Conservation (phyloP, 2,797 vertebrate species). For the Notolabrus celidotus region DNA sequence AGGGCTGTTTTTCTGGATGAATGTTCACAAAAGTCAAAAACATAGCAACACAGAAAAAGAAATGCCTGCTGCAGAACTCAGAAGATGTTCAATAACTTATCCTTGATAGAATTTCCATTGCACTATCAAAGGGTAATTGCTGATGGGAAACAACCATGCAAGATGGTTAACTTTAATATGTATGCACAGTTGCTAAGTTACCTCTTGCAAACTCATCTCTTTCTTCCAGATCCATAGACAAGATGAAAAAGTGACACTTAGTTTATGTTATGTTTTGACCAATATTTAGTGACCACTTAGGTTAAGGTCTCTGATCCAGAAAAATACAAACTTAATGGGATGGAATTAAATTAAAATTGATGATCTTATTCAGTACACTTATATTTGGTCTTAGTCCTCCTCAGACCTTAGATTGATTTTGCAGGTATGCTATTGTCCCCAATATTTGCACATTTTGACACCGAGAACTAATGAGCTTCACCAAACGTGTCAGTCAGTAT, state of each 20-base stretch:
- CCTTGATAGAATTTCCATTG: not conserved
- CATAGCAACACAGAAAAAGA: too few relatives aligned
- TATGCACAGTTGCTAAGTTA: constrained; percentile 35
- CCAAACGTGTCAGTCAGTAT: not conserved
- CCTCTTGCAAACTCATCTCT: not conserved
- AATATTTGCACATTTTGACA: not conserved
- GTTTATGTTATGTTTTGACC: not conserved
- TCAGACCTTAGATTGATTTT: not conserved
- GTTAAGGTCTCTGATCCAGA: too few relatives aligned
- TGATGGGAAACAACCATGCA: not conserved
- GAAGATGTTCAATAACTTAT: not conserved
- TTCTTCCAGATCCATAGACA: constrained; percentile 6
- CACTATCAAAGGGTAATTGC: not conserved
- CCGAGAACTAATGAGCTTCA: not conserved
- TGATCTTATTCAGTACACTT: not conserved
- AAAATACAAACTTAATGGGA: not conserved
- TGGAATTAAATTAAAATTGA: too few relatives aligned
- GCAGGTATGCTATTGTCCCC: not conserved
- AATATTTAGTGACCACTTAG: not conserved
- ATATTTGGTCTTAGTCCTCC: not conserved
- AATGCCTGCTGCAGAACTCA: not conserved
- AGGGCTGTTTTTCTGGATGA: not conserved
- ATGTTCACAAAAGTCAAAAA: not conserved
- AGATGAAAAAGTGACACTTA: not conserved
- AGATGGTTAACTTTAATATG: constrained; percentile 16